A percentile compares a stretch with the other conserved stretches of the same genome.
Evolutionary conservation across 1,140 invertebrate species (phyloP).

Genomic region (Aricia agestis): DNA sequence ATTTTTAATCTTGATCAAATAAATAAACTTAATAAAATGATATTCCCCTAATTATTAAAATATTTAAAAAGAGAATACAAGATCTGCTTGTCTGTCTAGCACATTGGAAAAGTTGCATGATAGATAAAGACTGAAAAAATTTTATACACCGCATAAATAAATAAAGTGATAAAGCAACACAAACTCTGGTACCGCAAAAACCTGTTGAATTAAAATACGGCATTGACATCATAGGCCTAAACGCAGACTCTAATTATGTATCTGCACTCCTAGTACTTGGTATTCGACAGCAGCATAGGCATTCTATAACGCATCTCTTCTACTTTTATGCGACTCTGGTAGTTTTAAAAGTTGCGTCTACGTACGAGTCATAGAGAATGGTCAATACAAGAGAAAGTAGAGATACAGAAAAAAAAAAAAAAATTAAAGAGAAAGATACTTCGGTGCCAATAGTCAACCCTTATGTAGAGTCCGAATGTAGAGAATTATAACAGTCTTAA

Average conservation of each 20-base stretch:
- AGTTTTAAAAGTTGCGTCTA: neutral
- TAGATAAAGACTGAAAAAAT: too few relatives aligned
- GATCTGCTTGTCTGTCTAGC: too few relatives aligned
- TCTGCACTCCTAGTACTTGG: constrained; percentile 26
- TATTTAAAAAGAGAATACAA: too few relatives aligned
- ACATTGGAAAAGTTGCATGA: too few relatives aligned
- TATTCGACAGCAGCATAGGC: constrained; percentile 7
- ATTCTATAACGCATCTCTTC: constrained; percentile 5
- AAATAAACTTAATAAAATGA: too few relatives aligned
- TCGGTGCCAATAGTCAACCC: neutral
- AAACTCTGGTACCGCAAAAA: neutral
- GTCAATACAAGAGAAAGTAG: too few relatives aligned
- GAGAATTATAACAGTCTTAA: neutral
- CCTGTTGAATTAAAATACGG: constrained; percentile 38
- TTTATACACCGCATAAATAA: neutral
- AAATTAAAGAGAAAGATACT: neutral
- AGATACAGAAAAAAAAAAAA: neutral
- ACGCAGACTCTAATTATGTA: constrained; percentile 45
- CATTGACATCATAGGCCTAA: constrained; percentile 51
- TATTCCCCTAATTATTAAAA: too few relatives aligned
- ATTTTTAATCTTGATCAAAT: too few relatives aligned
- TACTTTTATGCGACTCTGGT: constrained; percentile 10
- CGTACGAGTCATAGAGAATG: too few relatives aligned
- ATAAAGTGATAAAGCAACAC: neutral
- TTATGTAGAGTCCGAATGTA: neutral